A percentile compares a stretch with the other conserved stretches of the same genome.
Conservation (phyloP, 2,797 vertebrate genomes). For the Spatula clypeata region DNA sequence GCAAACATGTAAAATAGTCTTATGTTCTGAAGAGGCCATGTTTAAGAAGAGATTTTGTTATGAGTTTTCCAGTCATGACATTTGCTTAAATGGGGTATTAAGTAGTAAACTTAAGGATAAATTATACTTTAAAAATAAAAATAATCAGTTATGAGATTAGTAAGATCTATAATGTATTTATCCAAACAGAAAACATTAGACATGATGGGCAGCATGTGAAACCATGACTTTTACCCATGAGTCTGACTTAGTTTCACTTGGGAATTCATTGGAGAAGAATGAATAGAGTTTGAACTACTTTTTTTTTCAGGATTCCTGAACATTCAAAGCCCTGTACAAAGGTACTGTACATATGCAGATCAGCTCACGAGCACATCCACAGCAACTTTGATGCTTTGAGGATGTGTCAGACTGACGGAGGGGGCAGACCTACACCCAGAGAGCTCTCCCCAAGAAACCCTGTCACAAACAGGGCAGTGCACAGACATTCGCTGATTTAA, state of each 20-base stretch:
- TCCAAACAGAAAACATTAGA: background rate
- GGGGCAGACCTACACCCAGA: background rate
- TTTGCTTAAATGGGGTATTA: background rate
- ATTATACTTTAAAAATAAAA: background rate
- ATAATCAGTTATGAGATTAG: background rate
- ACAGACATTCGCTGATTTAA: background rate
- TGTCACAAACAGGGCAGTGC: background rate
- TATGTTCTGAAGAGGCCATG: slow-evolving; percentile 5
- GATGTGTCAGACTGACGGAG: background rate
- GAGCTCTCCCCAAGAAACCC: background rate
- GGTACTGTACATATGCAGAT: background rate
- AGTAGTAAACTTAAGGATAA: background rate
- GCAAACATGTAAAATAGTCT: slow-evolving; percentile 28
- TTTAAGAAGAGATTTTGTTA: slow-evolving; percentile 11
- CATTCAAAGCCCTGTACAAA: background rate
- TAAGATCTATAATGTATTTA: background rate
- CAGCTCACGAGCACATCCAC: accelerated
- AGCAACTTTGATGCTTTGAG: background rate
- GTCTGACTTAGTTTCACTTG: background rate
- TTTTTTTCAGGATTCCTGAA: background rate
- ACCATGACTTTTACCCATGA: background rate
- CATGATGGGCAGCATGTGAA: background rate
- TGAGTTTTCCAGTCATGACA: background rate
- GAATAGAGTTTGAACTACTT: background rate
- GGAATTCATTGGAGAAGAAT: background rate